Percentiles rank a stretch among this genome's conserved stretches.
phyloP scores from a whole-genome alignment of 2,113 vertebrate species.

The Ceyx margarethae region DNA sequence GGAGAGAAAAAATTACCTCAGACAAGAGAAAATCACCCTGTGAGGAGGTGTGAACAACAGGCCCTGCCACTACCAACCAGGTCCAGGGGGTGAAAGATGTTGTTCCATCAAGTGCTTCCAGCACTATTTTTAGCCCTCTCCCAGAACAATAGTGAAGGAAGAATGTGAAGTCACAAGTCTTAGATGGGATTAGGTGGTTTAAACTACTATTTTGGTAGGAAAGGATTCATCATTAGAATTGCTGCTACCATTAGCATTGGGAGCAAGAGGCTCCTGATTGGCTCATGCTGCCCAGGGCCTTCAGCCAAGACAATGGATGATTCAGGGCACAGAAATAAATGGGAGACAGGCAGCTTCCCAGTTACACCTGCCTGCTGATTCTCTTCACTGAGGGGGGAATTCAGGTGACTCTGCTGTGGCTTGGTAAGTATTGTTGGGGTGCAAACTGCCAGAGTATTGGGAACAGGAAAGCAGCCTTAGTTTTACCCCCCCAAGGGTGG shows the following conservation, averaged over 20 bases:
- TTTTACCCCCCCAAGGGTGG: background rate
- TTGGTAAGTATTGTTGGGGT: background rate
- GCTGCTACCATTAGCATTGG: conserved; percentile 31
- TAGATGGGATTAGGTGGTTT: conserved; percentile 59
- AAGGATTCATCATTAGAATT: conserved; percentile 38
- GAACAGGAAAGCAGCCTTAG: background rate
- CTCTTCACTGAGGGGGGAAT: background rate
- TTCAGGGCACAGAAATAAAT: conserved; percentile 46
- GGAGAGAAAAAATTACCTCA: background rate
- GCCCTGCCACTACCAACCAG: background rate
- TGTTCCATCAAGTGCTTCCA: conserved; percentile 15
- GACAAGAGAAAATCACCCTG: background rate
- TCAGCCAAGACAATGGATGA: conserved; percentile 44
- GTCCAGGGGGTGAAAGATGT: background rate
- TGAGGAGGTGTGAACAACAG: background rate
- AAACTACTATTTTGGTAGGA: conserved; percentile 53
- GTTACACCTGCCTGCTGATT: no score
- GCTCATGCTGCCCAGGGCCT: conserved; percentile 18
- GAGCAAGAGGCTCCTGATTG: conserved; percentile 46
- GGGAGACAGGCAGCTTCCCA: background rate
- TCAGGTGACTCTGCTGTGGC: background rate
- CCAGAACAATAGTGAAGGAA: conserved; percentile 35
- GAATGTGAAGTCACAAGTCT: conserved; percentile 52
- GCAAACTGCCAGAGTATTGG: background rate
- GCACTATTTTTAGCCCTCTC: conserved; percentile 41